Base-by-base conservation (phyloP, 2,113 vertebrate species). In the Xenotilapia leptura region DNA sequence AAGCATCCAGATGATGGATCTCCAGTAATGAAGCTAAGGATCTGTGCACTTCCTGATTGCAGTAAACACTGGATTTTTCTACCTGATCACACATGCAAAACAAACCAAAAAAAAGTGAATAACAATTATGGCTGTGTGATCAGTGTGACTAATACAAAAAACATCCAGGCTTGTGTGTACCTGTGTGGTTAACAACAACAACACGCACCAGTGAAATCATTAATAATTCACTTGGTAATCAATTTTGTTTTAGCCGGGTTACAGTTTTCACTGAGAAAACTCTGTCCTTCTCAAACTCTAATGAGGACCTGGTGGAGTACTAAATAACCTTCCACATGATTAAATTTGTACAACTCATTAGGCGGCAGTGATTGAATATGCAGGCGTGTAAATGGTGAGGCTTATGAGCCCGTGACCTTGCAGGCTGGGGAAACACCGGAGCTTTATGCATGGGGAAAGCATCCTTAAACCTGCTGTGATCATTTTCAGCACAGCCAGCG, bases 1-100 rank as follows among this genome's bases (percentile, higher is more conserved):
- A 99, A 99, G 94, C 98, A 99, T 89, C 99, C 99, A 95, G 96
- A 4, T 92, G 96, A 73, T 28, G 6, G 21, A 28, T 73, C 68
- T 17, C 21, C 40, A 73, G 68, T 17, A 45, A 45, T 45, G 13
- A 73, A 68, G 12, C 36, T 68, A 40, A 68, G 36, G 62, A 68
- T 68, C 36, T 68, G 36, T 68, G 36, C n/a, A 40, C 62, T 40
- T 68, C 62, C 36, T 68, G 19, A 40, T 68, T 14, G 33, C 7
- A 68, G 62, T 40, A 40, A 40, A 23, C 36, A 68, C 5, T 6
- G 33, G 62, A 68, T 68, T 40, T 40, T 68, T 40, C n/a, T 40
- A 68, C 3, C 6, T 68, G 36, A 68, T 68, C 36, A 23, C 62
- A 68, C 33, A 40, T 40, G 36, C 33, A 38, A 68, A 9, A 21